Evolutionary conservation across 2,113 vertebrate genomes (phyloP), one percentile per base, ranked within the genome.

Genomic region (Hystrix cristata): DNA sequence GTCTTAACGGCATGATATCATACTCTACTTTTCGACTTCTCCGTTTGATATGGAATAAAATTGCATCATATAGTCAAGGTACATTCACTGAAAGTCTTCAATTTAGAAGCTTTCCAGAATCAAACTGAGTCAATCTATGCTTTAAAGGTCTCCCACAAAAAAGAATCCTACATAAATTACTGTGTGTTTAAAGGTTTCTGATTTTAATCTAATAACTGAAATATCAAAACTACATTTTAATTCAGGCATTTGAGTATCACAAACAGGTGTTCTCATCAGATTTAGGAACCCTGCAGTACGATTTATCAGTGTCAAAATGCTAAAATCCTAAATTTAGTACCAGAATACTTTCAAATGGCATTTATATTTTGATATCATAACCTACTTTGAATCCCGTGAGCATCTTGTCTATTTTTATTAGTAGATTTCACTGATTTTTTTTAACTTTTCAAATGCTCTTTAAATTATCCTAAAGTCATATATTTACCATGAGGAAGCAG

Each of bases 1-100:
- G 95, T 98, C 96, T 97, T 98, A 98, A 97, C 98, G 98, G 98
- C 97, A 95, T 98, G 98, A 94, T 98, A 98, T 97, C 97, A 97
- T 96, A 94, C 74, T 97, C 89, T 95, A 95, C 95, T 93, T 98
- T 98, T 96, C 97, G 88, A 96, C 97, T 98, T 95, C 97, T 98
- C 97, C 95, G 98, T 98, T 98, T 98, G 96, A 97, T 97, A 98
- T 89, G 94, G 97, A 98, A 97, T 95, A 97, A 98, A 98, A 98
- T 97, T 97, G 90, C 48, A 97, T 96, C 98, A 91, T 96, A 85
- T 90, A 93, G 67, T 92, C 96, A 96, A 96, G 92, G 16, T 43
- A 81, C 85, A 96, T 97, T 98, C 96, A 94, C 88, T 98, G 98
- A 96, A 83, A 96, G 91, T 98, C 97, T 98, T 97, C 96, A 98